These are phyloP conservation scores for Natrix natrix DNA, from an alignment of 2,797 vertebrate genomes.

Conservation along the genomic window DNA sequence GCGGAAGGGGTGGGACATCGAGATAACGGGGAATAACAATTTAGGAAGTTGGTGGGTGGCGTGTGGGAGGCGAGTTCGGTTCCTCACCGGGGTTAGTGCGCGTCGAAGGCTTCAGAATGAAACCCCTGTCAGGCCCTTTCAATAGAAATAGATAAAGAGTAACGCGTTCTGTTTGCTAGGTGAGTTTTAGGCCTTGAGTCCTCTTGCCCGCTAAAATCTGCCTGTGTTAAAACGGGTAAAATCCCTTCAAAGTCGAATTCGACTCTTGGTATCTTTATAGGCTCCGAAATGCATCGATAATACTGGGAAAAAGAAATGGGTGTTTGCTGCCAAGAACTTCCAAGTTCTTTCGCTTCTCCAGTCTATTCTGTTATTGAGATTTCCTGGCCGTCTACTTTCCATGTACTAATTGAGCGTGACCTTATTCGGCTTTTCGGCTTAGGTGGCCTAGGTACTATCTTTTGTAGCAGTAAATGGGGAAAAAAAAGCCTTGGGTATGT, in stretches of 20 bases:
- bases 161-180: too few relatives aligned
- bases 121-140: not conserved
- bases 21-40: fast-evolving
- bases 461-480: not conserved
- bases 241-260: not conserved
- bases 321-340: not conserved
- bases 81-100: not conserved
- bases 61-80: not conserved
- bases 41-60: not conserved
- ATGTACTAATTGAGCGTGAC: not conserved
- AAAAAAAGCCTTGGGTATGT: not conserved
- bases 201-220: too few relatives aligned
- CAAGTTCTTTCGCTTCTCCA: not conserved
- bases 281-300: not conserved
- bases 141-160: not conserved
- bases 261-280: not conserved
- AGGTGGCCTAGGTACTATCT: not conserved
- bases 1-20: not conserved
- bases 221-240: not conserved
- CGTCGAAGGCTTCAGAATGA: not conserved
- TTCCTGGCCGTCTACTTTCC: not conserved
- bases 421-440: not conserved
- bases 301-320: not conserved
- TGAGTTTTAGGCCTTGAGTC: not conserved
- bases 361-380: not conserved